Conservation (phyloP, 1,140 invertebrate species). For the Gonioctena quinquepunctata region DNA sequence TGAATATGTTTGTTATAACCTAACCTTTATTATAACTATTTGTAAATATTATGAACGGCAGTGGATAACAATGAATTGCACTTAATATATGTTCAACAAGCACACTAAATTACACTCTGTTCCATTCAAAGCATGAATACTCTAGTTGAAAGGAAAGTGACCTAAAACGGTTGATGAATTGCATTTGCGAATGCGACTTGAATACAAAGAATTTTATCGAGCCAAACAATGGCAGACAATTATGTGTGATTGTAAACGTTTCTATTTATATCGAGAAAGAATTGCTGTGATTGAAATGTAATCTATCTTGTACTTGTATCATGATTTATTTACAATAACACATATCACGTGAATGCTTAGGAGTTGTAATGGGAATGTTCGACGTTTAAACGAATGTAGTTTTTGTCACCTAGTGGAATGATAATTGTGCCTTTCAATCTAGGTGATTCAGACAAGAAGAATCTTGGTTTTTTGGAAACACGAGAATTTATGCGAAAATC, state of each 20-base stretch:
- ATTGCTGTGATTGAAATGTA: neutral
- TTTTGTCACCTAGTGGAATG: neutral
- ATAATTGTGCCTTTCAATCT: no score
- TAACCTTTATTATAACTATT: no score
- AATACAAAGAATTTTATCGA: neutral
- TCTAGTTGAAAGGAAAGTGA: constrained; percentile 6
- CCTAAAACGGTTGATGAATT: constrained; percentile 1
- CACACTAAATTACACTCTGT: neutral
- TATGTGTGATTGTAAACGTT: neutral
- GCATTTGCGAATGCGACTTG: neutral
- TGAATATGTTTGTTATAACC: no score
- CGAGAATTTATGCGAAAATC: no score
- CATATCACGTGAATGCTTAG: neutral
- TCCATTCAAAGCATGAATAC: neutral
- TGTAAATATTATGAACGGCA: neutral
- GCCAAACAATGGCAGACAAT: neutral
- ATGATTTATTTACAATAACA: neutral
- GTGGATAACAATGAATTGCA: neutral
- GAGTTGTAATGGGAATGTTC: neutral
- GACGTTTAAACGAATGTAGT: neutral
- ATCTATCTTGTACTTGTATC: neutral
- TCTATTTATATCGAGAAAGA: neutral
- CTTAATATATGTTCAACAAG: neutral
- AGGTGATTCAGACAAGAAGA: no score
- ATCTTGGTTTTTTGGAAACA: no score